Conservation (phyloP, 1,140 invertebrate species). For the Drosophila kepulauana region DNA sequence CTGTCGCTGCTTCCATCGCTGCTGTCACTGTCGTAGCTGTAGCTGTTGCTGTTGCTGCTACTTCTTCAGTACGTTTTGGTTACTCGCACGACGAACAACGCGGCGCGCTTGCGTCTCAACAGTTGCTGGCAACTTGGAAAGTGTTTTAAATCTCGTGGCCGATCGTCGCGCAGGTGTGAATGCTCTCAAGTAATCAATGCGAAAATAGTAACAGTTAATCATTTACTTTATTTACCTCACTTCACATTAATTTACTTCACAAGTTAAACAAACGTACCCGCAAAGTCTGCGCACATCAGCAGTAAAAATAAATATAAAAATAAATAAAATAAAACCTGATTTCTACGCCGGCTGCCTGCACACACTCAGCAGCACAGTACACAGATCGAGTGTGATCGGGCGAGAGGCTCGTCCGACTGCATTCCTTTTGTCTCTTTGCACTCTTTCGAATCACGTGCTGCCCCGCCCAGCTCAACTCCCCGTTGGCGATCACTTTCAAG, state of each 20-base stretch:
- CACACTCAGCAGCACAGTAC: not conserved
- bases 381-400: constrained; percentile 14
- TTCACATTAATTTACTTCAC: not conserved
- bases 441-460: constrained; percentile 55
- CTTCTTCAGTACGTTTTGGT: constrained; percentile 68
- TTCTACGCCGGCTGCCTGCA: constrained; percentile 29
- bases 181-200: constrained; percentile 30
- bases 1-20: constrained; percentile 6
- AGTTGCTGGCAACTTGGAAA: constrained; percentile 23
- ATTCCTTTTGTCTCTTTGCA: constrained; percentile 56
- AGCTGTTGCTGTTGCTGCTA: constrained; percentile 21
- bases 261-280: not conserved
- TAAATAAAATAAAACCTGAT: constrained; percentile 39
- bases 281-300: not conserved
- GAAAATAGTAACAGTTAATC: constrained; percentile 19
- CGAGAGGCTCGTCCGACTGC: constrained; percentile 78
- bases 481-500: constrained; percentile 33
- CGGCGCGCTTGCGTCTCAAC: constrained; percentile 59
- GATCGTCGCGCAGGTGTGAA: constrained; percentile 40
- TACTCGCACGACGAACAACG: constrained; percentile 62
- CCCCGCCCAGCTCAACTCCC: constrained; percentile 17
- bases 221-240: constrained; percentile 9
- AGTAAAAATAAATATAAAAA: constrained; percentile 22
- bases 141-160: constrained; percentile 32
- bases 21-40: constrained; percentile 1